A percentile compares a stretch with the other conserved stretches of the same genome.
Evolutionary conservation across 2,888 invertebrate species (phyloP).

Genomic region (Athalia circularis): DNA sequence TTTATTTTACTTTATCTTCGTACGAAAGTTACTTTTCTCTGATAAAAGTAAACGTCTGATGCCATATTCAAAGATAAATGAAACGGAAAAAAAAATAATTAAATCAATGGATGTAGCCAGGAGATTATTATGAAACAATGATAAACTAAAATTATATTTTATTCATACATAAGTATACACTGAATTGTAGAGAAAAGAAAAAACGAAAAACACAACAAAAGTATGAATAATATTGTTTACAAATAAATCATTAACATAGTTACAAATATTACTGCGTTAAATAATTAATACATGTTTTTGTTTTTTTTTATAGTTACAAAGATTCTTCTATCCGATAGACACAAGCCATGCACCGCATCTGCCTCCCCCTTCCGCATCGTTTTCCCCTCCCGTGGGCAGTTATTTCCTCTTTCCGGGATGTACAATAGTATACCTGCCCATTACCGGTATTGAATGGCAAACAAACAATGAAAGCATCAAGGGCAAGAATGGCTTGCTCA

Average conservation of each 20-base stretch:
- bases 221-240: conserved; percentile 34
- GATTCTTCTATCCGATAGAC: background rate
- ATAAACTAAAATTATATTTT: conserved; percentile 44
- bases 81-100: background rate
- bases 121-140: conserved; percentile 34
- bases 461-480: too few species aligned
- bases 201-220: background rate
- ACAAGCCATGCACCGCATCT: background rate
- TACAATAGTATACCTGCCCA: too few species aligned
- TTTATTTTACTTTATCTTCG: too few species aligned
- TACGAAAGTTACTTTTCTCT: too few species aligned
- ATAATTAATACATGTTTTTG: background rate
- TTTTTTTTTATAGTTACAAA: background rate
- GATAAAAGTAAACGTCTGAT: too few species aligned
- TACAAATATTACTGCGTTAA: background rate
- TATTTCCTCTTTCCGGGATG: too few species aligned
- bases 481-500: too few species aligned
- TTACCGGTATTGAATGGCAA: too few species aligned
- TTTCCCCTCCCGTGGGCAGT: too few species aligned
- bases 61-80: background rate
- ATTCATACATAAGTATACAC: conserved; percentile 23
- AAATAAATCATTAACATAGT: conserved; percentile 45
- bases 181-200: background rate
- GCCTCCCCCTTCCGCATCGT: background rate
- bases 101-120: conserved; percentile 12